Percentiles rank a stretch among this genome's conserved stretches.
Evolutionary conservation across 2,797 vertebrate species (phyloP).

Genomic region (Lophotriccus pileatus): DNA sequence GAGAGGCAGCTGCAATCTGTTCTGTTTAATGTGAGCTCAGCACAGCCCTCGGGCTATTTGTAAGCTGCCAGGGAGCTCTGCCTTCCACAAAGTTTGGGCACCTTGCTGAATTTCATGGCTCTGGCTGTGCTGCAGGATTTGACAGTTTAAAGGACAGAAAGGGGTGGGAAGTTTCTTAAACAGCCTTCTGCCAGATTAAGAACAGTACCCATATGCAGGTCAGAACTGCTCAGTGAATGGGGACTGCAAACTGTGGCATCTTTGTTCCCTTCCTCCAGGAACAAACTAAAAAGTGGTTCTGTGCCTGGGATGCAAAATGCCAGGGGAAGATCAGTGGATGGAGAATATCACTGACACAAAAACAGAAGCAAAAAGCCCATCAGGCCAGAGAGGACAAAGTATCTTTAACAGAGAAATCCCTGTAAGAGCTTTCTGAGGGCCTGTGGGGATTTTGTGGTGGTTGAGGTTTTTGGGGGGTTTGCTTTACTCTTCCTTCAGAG

Average conservation of each 20-base stretch:
- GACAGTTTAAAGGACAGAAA: conserved; percentile 23
- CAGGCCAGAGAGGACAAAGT: not conserved
- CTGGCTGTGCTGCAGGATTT: not conserved
- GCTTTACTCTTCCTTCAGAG: conserved; percentile 40
- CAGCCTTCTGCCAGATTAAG: conserved; percentile 6
- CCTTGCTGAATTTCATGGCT: conserved; percentile 19
- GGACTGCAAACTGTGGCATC: not conserved
- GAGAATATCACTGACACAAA: not conserved
- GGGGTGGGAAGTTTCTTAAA: conserved; percentile 12
- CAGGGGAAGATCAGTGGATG: not conserved
- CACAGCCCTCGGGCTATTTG: conserved; percentile 55
- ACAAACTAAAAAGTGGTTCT: not conserved
- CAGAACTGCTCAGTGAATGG: not conserved
- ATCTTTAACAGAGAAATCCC: not conserved
- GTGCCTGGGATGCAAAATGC: not conserved
- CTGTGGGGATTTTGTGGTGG: conserved; percentile 14
- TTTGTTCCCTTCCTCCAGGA: conserved; percentile 6
- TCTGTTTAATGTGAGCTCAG: conserved; percentile 45
- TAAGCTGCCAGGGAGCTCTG: conserved; percentile 52
- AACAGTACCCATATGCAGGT: not conserved
- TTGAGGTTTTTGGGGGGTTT: not conserved
- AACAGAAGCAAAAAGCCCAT: not conserved
- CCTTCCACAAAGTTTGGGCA: conserved; percentile 38
- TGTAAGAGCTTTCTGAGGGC: not conserved
- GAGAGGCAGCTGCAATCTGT: conserved; percentile 64